Evolutionary conservation across 2,797 vertebrate species (phyloP), one percentile per base, ranked within the genome.

Genomic region (Myoxocephalus aenaeus): DNA sequence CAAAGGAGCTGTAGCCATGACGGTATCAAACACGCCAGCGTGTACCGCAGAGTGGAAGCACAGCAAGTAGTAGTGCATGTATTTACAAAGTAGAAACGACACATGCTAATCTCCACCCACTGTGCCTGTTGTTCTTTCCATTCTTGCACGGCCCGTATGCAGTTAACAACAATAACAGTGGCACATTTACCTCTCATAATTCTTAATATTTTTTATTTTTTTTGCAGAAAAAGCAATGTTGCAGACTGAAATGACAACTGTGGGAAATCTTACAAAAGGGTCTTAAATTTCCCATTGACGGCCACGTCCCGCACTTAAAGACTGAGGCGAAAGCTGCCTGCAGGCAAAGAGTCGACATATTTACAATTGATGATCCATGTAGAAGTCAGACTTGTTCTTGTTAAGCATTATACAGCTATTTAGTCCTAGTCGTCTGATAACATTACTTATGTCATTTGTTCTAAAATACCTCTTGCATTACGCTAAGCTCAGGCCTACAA

Each of bases 1-100:
- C 44, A 75, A 44, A 32, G 34, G 58, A 65, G 76, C 44, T 54
- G 76, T 72, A 51, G 64, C 48, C 65, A 70, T 58, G 54, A 80
- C 51, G 38, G 22, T 20, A 61, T 46, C 29, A 72, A 71, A 72
- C 63, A 40, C 9, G 46, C 65, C 38, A 65, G 40, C 7, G 46
- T 32, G 3, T 20, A 32, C 14, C 8, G 15, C 73, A 20, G 18
- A 32, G 63, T 15, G 25, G 58, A 36, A 58, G 14, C 22, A 22
- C 50, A 58, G 48, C 46, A 14, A 40, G 34, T 7, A 50, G 5
- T 0, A 34, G 8, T n/a, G 50, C 22, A 40, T 29, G 12, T 25
- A 22, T 62, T 69, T 50, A 29, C 50, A 32, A 5, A 17, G 22
- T 20, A 36, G 7, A 48, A 51, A 22, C 1, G 48, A 32, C 20